These are phyloP conservation scores for Beris chalybata DNA, from an alignment of 2,888 invertebrate species.

Conservation along the genomic window DNA sequence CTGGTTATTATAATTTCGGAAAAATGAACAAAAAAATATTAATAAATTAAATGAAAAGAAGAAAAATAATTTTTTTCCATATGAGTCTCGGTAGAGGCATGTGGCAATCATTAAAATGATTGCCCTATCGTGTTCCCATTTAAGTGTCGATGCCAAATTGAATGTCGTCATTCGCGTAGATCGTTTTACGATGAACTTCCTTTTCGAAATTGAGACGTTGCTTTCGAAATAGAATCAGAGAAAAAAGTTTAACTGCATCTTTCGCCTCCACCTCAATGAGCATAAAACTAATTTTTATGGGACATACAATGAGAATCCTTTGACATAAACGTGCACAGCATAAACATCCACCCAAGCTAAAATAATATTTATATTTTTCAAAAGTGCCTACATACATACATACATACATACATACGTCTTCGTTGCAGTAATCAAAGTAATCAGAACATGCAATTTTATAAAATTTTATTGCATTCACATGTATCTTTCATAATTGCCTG, in stretches of 20 bases:
- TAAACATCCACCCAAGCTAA: not conserved
- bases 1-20: slow-evolving; percentile 12
- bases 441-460: no score
- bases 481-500: not conserved
- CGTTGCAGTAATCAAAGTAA: no score
- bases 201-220: slow-evolving; percentile 22
- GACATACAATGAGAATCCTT: not conserved
- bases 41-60: not conserved
- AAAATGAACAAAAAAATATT: not conserved
- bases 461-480: no score
- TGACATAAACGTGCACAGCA: not conserved
- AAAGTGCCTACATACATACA: no score
- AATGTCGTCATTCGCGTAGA: not conserved
- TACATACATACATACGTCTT: no score
- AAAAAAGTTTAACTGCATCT: not conserved
- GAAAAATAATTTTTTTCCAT: slow-evolving; percentile 1
- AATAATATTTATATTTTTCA: not conserved
- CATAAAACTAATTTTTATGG: slow-evolving; percentile 3
- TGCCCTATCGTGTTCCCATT: not conserved
- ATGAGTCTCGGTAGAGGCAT: slow-evolving; percentile 6
- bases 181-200: slow-evolving; percentile 12
- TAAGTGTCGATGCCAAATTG: slow-evolving; percentile 1
- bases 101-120: slow-evolving; percentile 27
- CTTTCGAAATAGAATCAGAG: not conserved
- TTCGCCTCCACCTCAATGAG: not conserved